A percentile compares a stretch with the other conserved stretches of the same genome.
phyloP scores from a whole-genome alignment of 2,113 vertebrate species.

The Piliocolobus tephrosceles region DNA sequence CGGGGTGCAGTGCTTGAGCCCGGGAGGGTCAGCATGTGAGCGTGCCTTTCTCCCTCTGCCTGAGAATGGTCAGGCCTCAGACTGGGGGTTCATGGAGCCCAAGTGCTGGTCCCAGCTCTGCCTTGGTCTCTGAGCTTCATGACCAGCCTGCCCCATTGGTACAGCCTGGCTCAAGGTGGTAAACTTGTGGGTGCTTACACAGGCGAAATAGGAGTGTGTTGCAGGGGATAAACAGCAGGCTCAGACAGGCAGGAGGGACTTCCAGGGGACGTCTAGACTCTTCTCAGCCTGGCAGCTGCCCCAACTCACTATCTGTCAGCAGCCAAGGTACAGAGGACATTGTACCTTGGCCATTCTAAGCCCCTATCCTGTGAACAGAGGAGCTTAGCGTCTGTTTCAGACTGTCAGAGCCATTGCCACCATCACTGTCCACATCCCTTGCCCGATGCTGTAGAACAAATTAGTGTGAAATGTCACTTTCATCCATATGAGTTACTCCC shows the following conservation, averaged over 20 bases:
- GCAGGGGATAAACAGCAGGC: neutral
- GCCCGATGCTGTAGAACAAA: neutral
- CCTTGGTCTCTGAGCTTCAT: neutral
- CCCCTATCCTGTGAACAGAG: neutral
- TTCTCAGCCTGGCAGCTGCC: neutral
- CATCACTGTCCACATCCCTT: neutral
- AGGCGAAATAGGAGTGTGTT: neutral
- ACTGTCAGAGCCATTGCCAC: neutral
- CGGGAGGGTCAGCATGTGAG: neutral
- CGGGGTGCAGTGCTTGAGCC: neutral
- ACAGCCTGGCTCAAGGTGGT: neutral
- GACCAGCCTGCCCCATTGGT: neutral
- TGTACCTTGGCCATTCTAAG: neutral
- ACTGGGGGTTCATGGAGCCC: neutral
- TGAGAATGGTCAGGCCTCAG: neutral
- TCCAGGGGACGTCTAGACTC: neutral
- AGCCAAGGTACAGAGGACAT: neutral
- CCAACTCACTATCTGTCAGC: accelerated
- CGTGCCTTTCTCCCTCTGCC: neutral
- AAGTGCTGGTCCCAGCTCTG: neutral
- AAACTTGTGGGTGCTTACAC: neutral
- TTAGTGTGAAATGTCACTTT: neutral
- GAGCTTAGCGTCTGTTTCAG: neutral
- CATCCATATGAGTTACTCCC: neutral
- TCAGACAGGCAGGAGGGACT: neutral